phyloP scores from a whole-genome alignment of 2,888 invertebrate genomes.

The Eumacrocentrus americanus region DNA sequence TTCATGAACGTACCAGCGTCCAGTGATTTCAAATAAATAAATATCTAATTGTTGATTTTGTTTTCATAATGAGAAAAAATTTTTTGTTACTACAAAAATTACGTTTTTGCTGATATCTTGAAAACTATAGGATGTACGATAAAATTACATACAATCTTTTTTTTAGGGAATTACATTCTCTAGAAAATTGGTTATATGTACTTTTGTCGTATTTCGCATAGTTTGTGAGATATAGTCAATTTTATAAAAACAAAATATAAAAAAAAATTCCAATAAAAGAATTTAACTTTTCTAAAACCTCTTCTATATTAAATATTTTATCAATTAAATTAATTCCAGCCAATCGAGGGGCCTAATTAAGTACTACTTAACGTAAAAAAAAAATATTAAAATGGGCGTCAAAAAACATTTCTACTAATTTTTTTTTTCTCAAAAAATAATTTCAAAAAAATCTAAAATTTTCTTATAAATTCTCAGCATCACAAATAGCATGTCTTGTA shows the following conservation, averaged over 20 bases:
- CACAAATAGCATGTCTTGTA: slow-evolving; percentile 61
- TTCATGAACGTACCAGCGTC: no score
- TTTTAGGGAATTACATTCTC: background rate
- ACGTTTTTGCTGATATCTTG: no score
- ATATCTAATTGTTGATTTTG: background rate
- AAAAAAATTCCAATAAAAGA: slow-evolving; percentile 23
- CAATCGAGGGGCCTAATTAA: no score
- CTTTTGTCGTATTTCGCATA: background rate
- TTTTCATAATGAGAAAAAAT: no score
- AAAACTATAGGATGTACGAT: background rate
- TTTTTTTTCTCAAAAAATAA: background rate
- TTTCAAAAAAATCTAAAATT: background rate
- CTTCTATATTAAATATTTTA: no score
- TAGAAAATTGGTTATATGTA: background rate
- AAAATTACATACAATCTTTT: background rate
- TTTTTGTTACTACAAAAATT: background rate
- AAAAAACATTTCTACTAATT: no score
- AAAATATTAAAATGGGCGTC: no score
- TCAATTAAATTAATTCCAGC: no score
- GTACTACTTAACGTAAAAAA: no score
- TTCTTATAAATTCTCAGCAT: slow-evolving; percentile 36
- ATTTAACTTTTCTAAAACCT: background rate
- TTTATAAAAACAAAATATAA: background rate
- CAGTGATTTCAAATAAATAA: background rate
- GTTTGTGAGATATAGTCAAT: background rate